phyloP scores from a whole-genome alignment of 2,797 vertebrate species.

The Schizopygopsis malacanthus region DNA sequence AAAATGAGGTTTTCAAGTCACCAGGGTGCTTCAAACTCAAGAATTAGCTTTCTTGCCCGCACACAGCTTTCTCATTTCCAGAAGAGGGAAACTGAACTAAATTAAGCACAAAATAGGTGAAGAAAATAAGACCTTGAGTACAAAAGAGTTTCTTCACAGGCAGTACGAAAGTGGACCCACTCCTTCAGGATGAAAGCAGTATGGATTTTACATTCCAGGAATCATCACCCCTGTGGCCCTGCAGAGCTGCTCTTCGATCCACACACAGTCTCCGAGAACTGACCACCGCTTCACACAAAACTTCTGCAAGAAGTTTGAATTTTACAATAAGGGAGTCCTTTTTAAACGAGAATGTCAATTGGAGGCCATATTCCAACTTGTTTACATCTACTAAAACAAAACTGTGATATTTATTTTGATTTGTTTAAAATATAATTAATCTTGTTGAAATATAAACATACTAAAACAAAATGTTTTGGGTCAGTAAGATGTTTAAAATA shows the following conservation, averaged over 20 bases:
- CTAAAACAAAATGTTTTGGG: too few relatives aligned
- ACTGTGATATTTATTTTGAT: background rate
- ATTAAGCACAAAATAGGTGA: background rate
- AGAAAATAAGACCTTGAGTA: constrained; percentile 14
- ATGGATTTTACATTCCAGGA: constrained; percentile 54
- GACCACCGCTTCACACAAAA: background rate
- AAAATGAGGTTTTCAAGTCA: background rate
- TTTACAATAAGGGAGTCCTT: background rate
- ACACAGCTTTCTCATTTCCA: background rate
- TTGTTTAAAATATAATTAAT: too few relatives aligned
- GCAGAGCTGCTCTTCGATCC: constrained; percentile 41
- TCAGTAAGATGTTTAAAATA: too few relatives aligned
- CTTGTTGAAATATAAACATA: too few relatives aligned
- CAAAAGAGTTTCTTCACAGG: background rate
- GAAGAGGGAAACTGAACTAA: background rate
- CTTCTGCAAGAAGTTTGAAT: background rate
- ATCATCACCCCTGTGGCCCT: constrained; percentile 41
- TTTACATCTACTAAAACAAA: background rate
- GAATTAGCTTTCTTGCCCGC: background rate
- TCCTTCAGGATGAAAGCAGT: constrained; percentile 45
- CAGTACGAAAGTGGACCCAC: constrained; percentile 9
- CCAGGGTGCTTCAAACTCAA: constrained; percentile 16
- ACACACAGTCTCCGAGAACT: constrained; percentile 11
- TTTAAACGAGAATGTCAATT: background rate
- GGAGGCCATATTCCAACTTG: background rate